Percentiles rank a stretch among this genome's conserved stretches.
Evolutionary conservation across 2,797 vertebrate species (phyloP).

Genomic region (Babyrousa celebensis): DNA sequence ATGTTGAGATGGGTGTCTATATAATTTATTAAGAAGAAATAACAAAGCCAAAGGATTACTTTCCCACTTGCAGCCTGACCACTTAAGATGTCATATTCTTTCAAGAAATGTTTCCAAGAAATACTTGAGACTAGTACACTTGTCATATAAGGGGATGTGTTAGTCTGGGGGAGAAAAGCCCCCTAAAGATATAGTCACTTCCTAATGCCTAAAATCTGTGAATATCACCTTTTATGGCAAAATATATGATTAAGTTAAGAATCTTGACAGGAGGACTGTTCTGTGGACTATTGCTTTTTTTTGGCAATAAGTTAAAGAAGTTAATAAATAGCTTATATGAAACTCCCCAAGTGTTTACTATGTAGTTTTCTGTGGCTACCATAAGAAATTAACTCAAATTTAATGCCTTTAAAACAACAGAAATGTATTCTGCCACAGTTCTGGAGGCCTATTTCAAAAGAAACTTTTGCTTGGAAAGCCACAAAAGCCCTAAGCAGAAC

Average conservation of each 20-base stretch:
- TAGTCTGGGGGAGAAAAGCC: not conserved
- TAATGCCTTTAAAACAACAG: too few relatives aligned
- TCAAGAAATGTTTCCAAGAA: not conserved
- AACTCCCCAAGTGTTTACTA: too few relatives aligned
- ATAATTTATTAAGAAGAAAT: conserved; percentile 24
- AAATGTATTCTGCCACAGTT: too few relatives aligned
- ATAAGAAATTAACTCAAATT: too few relatives aligned
- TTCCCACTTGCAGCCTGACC: not conserved
- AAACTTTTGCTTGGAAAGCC: conserved; percentile 38
- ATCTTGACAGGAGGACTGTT: conserved; percentile 10
- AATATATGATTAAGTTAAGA: conserved; percentile 7
- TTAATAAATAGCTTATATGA: too few relatives aligned
- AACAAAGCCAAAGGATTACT: conserved; percentile 27
- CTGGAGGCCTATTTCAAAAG: conserved; percentile 26
- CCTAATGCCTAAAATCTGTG: not conserved
- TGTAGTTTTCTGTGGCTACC: too few relatives aligned
- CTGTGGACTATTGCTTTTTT: too few relatives aligned
- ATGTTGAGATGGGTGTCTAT: not conserved
- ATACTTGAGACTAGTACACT: conserved; percentile 3
- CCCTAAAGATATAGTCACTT: not conserved
- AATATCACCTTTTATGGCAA: conserved; percentile 25
- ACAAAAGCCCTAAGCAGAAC: conserved; percentile 27
- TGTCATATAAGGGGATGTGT: not conserved
- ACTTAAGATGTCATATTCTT: conserved; percentile 25
- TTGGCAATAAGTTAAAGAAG: too few relatives aligned